Percentiles rank a stretch among this genome's conserved stretches.
phyloP scores from a whole-genome alignment of 2,797 vertebrate species.

The Psittacula derbiana region DNA sequence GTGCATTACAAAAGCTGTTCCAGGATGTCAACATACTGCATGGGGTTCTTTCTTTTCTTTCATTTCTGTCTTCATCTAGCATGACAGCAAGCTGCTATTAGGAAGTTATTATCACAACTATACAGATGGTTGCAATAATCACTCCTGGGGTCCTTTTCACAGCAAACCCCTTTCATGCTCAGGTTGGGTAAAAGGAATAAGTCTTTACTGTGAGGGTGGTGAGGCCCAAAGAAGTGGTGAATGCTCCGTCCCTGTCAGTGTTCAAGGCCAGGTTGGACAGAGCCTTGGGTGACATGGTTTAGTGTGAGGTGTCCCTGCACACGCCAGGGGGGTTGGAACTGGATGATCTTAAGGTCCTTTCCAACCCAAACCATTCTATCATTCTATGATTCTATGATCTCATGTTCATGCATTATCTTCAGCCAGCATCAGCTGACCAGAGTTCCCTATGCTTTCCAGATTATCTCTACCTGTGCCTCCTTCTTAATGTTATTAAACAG shows the following conservation, averaged over 20 bases:
- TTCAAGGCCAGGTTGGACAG: not conserved
- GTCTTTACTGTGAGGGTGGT: not conserved
- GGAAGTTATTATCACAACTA: not conserved
- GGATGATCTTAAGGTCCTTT: not conserved
- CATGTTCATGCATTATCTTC: not conserved
- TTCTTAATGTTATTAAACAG: not conserved
- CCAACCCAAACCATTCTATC: not conserved
- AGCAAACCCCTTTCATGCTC: not conserved
- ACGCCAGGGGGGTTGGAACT: not conserved
- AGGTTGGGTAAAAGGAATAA: not conserved
- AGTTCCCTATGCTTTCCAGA: not conserved
- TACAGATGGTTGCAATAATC: not conserved
- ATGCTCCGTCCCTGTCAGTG: not conserved
- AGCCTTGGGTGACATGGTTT: not conserved
- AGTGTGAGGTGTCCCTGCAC: not conserved
- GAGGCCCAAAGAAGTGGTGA: not conserved
- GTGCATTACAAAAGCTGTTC: not conserved
- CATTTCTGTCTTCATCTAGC: not conserved
- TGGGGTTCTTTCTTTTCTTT: not conserved
- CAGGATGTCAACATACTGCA: not conserved
- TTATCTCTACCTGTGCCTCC: accelerated
- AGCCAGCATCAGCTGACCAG: not conserved
- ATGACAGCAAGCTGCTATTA: not conserved
- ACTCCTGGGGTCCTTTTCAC: not conserved
- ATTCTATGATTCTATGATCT: not conserved